Evolutionary conservation across 2,888 invertebrate species (phyloP).

Genomic region (Adineta ricciae): DNA sequence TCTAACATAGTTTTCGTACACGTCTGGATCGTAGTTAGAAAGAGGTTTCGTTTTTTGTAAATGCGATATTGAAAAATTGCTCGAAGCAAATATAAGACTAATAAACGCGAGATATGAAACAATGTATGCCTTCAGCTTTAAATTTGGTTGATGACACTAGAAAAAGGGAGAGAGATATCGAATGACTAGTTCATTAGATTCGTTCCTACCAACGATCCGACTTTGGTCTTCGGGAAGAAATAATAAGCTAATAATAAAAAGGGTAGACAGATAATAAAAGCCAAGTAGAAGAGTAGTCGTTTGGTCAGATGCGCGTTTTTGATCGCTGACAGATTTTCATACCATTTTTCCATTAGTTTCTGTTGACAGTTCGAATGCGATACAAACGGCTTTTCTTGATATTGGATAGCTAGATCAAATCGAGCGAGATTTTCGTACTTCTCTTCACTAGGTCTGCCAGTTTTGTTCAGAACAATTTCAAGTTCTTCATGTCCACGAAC

Average conservation of each 20-base stretch:
- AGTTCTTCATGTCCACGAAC: slow-evolving; percentile 45
- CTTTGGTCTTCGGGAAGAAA: slow-evolving; percentile 42
- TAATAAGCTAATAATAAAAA: slow-evolving; percentile 41
- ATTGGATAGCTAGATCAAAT: slow-evolving; percentile 43
- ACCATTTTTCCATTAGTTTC: slow-evolving; percentile 44
- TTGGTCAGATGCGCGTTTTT: slow-evolving; percentile 38
- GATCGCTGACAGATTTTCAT: slow-evolving; percentile 39
- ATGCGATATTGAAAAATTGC: not conserved
- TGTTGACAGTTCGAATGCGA: slow-evolving; percentile 48
- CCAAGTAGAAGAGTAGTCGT: slow-evolving; percentile 37
- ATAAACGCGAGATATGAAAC: slow-evolving; percentile 44
- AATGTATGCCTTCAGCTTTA: slow-evolving; percentile 44
- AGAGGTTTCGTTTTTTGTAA: not conserved
- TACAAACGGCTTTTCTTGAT: slow-evolving; percentile 47
- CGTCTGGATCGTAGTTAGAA: not conserved
- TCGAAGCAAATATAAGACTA: slow-evolving; percentile 39
- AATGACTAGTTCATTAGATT: not conserved
- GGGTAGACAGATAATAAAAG: slow-evolving; percentile 41
- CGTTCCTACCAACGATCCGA: slow-evolving; percentile 36
- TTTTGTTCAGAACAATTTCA: slow-evolving; percentile 44
- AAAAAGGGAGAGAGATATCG: slow-evolving; percentile 36
- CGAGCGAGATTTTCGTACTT: slow-evolving; percentile 42
- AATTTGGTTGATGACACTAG: slow-evolving; percentile 41
- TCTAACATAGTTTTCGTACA: not conserved
- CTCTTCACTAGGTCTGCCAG: slow-evolving; percentile 39